Base-by-base conservation (phyloP, 2,888 invertebrate genomes). In the Cloeon dipterum region DNA sequence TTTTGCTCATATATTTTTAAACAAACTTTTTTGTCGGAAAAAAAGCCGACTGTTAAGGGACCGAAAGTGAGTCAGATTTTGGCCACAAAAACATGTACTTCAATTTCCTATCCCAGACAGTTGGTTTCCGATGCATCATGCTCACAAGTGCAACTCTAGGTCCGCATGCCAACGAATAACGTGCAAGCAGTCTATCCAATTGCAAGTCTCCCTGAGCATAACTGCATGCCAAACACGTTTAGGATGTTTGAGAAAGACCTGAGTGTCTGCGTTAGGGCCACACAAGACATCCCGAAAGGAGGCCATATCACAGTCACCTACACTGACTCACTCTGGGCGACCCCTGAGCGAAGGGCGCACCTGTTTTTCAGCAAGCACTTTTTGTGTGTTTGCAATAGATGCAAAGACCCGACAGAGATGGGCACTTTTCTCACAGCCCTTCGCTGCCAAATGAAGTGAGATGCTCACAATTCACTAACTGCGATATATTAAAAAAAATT, bases 171-270 rank as follows among this genome's bases (percentile, higher is more conserved):
- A 75, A 69, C 50, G 70, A 73, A 59, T 68, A 62, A 44, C 61
- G 61, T 52, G 65, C 42, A 61, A 71, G 42, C 77, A 72, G 10
- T 52, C 76, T 36, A 78, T 70, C 55, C 73, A 74, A 17, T 59
- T 74, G 39, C 64, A 69, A 2, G 66, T 69, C 29, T 55, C 75
- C 41, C 65, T 74, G 56, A 77, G 77, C 77, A 77, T 50, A 62
- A 58, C 39, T 78, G 78, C 49, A 55, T 61, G 19, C 68, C 77
- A 4, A 78, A 77, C 49, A 69, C 71, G 1, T 62, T 65, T 35
- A 68, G 70, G 46, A 62, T 62, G 36, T 74, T 69, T 46, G 68
- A 71, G 46, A 34, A 49, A 1, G 53, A 66, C 26, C 59, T 61
- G 37, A 58, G 61, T 45, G 68, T 76, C 65, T 58, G 64, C 20